Conservation (phyloP, 2,113 vertebrate genomes). For the Danionella cerebrum region DNA sequence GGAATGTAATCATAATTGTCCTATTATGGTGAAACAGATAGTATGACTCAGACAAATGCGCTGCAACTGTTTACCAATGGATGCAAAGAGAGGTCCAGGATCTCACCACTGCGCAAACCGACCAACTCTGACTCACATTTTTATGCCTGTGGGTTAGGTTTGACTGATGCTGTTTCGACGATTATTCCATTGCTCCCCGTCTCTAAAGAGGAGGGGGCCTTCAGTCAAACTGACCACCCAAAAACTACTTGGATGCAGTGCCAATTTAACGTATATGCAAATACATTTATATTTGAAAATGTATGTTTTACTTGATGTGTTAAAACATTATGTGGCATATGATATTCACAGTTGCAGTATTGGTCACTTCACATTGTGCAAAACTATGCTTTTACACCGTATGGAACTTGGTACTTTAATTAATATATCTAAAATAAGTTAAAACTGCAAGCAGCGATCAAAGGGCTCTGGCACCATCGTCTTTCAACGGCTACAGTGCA, state of each 20-base stretch:
- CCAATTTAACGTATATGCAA: too few relatives aligned
- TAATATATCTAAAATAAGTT: too few relatives aligned
- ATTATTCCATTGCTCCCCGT: slow-evolving; percentile 63
- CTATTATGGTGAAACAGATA: slow-evolving; percentile 6
- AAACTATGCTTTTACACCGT: too few relatives aligned
- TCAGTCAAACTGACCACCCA: slow-evolving; percentile 64
- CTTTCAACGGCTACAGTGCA: too few relatives aligned
- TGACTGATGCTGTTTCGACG: slow-evolving; percentile 60
- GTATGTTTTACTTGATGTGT: too few relatives aligned
- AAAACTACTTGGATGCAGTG: slow-evolving; percentile 57
- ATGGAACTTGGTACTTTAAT: too few relatives aligned
- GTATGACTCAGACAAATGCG: slow-evolving; percentile 39
- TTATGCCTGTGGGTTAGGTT: slow-evolving; percentile 67
- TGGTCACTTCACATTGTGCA: too few relatives aligned
- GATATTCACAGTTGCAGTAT: too few relatives aligned
- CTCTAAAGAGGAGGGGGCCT: slow-evolving; percentile 55
- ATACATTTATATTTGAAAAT: too few relatives aligned
- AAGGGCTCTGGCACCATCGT: too few relatives aligned
- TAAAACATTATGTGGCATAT: too few relatives aligned
- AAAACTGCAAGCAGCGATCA: too few relatives aligned
- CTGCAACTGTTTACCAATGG: slow-evolving; percentile 28
- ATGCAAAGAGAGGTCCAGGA: slow-evolving; percentile 40
- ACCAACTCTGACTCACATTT: slow-evolving; percentile 63
- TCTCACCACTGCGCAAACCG: slow-evolving; percentile 58
- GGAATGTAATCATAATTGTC: slow-evolving; percentile 14